Conservation (phyloP, 2,888 invertebrate genomes). For the Mactromeris polynyma region DNA sequence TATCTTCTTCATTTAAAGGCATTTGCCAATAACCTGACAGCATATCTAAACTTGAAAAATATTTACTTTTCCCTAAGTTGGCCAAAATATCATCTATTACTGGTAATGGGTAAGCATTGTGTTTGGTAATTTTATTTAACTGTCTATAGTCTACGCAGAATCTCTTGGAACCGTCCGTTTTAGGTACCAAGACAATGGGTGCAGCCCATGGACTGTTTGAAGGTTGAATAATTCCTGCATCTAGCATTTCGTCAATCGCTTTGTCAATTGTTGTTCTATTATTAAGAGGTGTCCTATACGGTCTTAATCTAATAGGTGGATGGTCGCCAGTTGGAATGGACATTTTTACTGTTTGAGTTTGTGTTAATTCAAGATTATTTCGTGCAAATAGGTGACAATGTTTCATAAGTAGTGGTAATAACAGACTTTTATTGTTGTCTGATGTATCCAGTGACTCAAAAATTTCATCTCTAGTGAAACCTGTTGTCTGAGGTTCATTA, state of each 20-base stretch:
- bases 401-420: too few relatives aligned
- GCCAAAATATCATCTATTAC: neutral
- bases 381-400: neutral
- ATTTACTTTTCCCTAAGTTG: neutral
- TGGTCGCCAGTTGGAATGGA: neutral
- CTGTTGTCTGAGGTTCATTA: too few relatives aligned
- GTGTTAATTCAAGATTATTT: neutral
- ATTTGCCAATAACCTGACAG: neutral
- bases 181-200: conserved; percentile 41
- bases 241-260: neutral
- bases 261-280: neutral
- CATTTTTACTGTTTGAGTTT: neutral
- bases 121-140: conserved; percentile 46
- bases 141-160: conserved; percentile 52
- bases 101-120: neutral
- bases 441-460: neutral
- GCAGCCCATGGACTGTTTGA: conserved; percentile 5
- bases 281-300: neutral
- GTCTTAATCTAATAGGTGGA: neutral
- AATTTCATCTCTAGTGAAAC: too few relatives aligned
- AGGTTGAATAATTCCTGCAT: neutral
- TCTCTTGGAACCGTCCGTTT: conserved; percentile 46
- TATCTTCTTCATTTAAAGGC: neutral
- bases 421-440: too few relatives aligned
- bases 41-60: neutral